Conservation (phyloP, 2,113 vertebrate species). For the Ascaphus truei region DNA sequence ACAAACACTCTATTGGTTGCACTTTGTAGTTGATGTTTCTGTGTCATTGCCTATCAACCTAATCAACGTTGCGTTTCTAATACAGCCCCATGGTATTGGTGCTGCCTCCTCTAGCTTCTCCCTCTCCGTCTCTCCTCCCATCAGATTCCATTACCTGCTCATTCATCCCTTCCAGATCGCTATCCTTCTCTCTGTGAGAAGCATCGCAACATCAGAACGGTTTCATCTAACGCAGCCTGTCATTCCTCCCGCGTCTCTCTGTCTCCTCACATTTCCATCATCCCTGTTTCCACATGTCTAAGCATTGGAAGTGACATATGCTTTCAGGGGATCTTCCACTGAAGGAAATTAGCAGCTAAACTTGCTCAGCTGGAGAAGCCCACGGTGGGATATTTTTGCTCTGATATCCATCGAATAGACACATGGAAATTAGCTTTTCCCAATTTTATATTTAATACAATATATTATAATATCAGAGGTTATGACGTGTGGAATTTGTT, state of each 20-base stretch:
- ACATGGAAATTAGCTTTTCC: constrained; percentile 3
- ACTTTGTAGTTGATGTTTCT: constrained; percentile 15
- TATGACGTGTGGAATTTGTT: neutral
- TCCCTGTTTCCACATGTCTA: constrained; percentile 65
- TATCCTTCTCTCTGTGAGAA: constrained; percentile 22
- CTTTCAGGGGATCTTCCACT: constrained; percentile 45
- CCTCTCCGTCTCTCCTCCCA: constrained; percentile 36
- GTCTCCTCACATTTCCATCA: constrained; percentile 69
- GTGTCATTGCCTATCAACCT: constrained; percentile 8
- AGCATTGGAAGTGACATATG: constrained; percentile 72
- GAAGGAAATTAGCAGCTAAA: constrained; percentile 24
- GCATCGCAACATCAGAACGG: constrained; percentile 16
- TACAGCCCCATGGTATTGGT: constrained; percentile 66
- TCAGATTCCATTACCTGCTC: neutral
- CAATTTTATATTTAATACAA: neutral
- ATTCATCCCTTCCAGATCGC: constrained; percentile 28
- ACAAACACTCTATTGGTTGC: neutral
- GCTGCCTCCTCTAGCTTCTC: constrained; percentile 55
- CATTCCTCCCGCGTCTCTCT: constrained; percentile 34
- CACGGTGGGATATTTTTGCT: neutral
- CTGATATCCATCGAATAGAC: neutral
- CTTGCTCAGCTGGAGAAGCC: neutral
- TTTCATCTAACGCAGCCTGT: constrained; percentile 28
- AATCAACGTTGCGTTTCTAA: constrained; percentile 39
- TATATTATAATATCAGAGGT: neutral